A percentile compares a stretch with the other conserved stretches of the same genome.
phyloP scores from a whole-genome alignment of 2,113 vertebrate genomes.

The Rhipidura dahli region DNA sequence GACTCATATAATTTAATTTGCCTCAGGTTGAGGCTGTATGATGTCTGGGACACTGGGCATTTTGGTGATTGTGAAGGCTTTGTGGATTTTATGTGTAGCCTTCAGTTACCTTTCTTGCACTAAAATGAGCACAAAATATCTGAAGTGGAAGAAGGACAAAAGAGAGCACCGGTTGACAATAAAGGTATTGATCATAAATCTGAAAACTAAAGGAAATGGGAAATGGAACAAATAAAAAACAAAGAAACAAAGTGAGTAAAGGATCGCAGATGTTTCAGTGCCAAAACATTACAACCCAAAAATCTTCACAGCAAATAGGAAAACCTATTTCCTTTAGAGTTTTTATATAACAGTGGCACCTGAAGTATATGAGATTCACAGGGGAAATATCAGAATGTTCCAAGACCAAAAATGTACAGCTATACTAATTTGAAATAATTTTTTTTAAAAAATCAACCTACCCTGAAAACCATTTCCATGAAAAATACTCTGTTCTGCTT shows the following conservation, averaged over 20 bases:
- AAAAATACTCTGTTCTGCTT: background rate
- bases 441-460: background rate
- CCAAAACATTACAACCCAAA: background rate
- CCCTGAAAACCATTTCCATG: background rate
- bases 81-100: background rate
- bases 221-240: background rate
- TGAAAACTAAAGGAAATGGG: background rate
- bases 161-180: background rate
- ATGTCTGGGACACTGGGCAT: background rate
- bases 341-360: background rate
- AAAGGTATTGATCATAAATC: background rate
- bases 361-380: background rate
- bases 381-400: background rate
- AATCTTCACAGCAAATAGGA: background rate
- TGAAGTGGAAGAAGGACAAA: background rate
- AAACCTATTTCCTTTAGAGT: background rate
- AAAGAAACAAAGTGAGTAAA: background rate
- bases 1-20: background rate
- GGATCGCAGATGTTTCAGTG: background rate
- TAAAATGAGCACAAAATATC: background rate
- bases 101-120: background rate
- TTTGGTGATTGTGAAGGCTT: background rate
- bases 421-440: background rate
- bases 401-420: background rate
- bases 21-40: background rate